Conservation (phyloP, 2,888 invertebrate species). For the Caenorhabditis doughertyi region DNA sequence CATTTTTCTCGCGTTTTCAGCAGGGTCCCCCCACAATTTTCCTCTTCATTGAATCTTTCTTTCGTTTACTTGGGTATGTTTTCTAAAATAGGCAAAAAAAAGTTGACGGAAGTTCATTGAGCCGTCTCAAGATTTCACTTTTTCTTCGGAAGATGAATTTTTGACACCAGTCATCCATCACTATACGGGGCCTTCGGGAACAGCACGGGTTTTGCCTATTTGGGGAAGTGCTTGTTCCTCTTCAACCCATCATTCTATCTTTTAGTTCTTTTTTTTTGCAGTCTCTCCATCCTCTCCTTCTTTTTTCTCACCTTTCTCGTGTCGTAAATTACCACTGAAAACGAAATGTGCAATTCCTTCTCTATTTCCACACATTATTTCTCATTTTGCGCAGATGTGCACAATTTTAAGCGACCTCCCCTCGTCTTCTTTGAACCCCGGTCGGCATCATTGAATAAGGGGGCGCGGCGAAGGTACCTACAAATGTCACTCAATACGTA, state of each 20-base stretch:
- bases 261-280: not conserved
- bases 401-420: constrained; percentile 41
- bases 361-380: not conserved
- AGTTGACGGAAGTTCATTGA: constrained; percentile 47
- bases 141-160: constrained; percentile 22
- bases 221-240: constrained; percentile 4
- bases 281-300: not conserved
- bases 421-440: constrained; percentile 13
- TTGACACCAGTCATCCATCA: constrained; percentile 52
- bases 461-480: constrained; percentile 27
- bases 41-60: constrained; percentile 51
- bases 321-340: constrained; percentile 44
- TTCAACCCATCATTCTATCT: not conserved
- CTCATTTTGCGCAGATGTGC: constrained; percentile 61
- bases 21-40: constrained; percentile 40
- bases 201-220: not conserved
- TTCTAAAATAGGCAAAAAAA: constrained; percentile 15
- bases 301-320: constrained; percentile 21
- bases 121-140: constrained; percentile 53
- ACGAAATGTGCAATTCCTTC: constrained; percentile 22
- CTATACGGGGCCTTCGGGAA: constrained; percentile 19
- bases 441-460: constrained; percentile 32
- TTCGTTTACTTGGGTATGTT: constrained; percentile 1
- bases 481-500: constrained; percentile 57
- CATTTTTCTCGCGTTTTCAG: constrained; percentile 46